Percentiles rank a stretch among this genome's conserved stretches.
Conservation (phyloP, 2,113 vertebrate species). For the Scytalopus superciliaris region DNA sequence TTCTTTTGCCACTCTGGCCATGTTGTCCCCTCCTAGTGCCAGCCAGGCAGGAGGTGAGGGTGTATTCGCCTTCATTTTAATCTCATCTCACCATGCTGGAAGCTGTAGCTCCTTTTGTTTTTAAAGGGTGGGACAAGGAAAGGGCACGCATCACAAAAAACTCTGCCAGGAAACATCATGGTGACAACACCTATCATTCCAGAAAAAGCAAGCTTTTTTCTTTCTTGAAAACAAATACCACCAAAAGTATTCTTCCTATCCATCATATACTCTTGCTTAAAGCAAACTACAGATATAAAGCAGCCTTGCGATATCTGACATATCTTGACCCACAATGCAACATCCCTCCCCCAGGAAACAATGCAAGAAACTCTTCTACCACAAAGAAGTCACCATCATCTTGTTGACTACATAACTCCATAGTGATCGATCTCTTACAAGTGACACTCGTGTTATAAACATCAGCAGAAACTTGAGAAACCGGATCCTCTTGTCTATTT, state of each 20-base stretch:
- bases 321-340: constrained; percentile 44
- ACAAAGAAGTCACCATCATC: constrained; percentile 27
- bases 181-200: constrained; percentile 9
- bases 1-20: neutral
- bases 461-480: constrained; percentile 55
- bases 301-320: constrained; percentile 20
- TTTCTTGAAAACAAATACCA: constrained; percentile 7
- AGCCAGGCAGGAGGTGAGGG: neutral
- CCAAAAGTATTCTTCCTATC: constrained; percentile 24
- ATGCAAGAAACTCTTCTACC: neutral
- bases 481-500: neutral
- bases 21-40: neutral
- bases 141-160: neutral
- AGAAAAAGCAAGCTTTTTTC: neutral
- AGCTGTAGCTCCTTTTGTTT: neutral
- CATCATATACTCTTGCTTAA: neutral
- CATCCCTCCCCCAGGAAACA: neutral
- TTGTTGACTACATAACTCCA: constrained; percentile 20
- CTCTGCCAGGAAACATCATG: neutral
- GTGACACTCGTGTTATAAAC: constrained; percentile 46
- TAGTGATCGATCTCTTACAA: constrained; percentile 25
- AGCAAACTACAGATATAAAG: neutral
- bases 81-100: neutral
- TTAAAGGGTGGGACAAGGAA: neutral
- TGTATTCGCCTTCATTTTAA: neutral